Base-by-base conservation (phyloP, 2,888 invertebrate species). In the Eupeodes latifasciatus region DNA sequence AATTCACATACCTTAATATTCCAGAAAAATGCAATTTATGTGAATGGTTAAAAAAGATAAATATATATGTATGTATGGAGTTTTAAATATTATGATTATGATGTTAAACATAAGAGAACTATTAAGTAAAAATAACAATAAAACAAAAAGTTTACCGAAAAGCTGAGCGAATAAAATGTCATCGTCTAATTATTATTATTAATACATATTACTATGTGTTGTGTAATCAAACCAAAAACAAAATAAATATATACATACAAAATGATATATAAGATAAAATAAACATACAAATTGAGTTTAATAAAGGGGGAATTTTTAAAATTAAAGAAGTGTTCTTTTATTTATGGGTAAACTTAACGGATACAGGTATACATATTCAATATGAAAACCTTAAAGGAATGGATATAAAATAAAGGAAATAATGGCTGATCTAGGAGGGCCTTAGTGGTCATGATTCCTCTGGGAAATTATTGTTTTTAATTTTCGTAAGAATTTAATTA, bases 301-400 rank as follows among this genome's bases (percentile, higher is more conserved):
- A 87, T 87, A 87, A 87, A 87, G 80, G 80, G 77, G 84, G 72
- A 80, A 87, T 87, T 87, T 87, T 84, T 87, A 84, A 87, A 84
- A 80, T 80, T 84, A 84, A 40, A 36, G 12, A 9, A 2, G 71
- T 61, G 2, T 49, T 64, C 11, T 77, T 10, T 14, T 59, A 36
- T n/a, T 12, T 59, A 27, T 57, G 47, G 47, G 10, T 47, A 10
- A 47, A 47, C 11, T 27, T 27, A 27, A 27, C 27, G 27, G 27
- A 27, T 27, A 27, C 2, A 27, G 27, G 27, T 27, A 27, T 3
- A 27, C 27, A 3, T 27, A 3, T 27, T 27, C 0, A 27, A 27
- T 27, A 27, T 27, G 3, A 27, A 27, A 27, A 27, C 2, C 27
- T 27, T 2, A 2, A 27, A 27, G 27, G 27, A 27, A 27, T 3